These are phyloP conservation scores for Perca fluviatilis DNA, from an alignment of 2,113 vertebrate species.

Conservation along the genomic window DNA sequence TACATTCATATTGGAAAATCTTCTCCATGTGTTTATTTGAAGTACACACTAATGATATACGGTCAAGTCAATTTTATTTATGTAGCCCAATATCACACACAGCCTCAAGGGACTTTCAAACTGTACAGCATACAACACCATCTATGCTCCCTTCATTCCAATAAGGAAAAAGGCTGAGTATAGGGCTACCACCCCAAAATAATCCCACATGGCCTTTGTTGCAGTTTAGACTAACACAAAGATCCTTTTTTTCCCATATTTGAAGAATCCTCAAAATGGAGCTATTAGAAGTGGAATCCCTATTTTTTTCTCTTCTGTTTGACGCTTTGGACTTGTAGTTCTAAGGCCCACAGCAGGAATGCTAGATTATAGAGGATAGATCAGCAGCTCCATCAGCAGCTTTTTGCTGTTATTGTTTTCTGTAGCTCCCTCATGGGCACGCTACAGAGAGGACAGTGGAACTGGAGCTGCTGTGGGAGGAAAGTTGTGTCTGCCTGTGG, in stretches of 20 bases:
- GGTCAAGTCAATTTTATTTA: neutral
- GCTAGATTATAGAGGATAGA: slow-evolving; percentile 18
- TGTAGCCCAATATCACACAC: neutral
- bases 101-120: neutral
- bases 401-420: slow-evolving; percentile 2
- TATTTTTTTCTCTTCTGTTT: neutral
- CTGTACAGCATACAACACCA: neutral
- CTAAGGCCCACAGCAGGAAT: slow-evolving; percentile 1
- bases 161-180: neutral
- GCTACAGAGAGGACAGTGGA: neutral
- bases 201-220: slow-evolving; percentile 9
- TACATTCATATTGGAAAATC: neutral
- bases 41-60: neutral
- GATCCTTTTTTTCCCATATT: neutral
- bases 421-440: slow-evolving; percentile 9
- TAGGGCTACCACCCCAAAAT: neutral
- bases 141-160: neutral
- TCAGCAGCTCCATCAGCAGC: slow-evolving; percentile 13
- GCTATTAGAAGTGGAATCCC: neutral
- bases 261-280: slow-evolving; percentile 5
- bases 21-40: slow-evolving; percentile 6
- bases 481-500: slow-evolving; percentile 23
- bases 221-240: slow-evolving; percentile 25
- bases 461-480: slow-evolving; percentile 13
- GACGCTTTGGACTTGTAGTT: slow-evolving; percentile 14